Base-by-base conservation (phyloP, 1,140 invertebrate genomes). In the Drosophila erecta region DNA sequence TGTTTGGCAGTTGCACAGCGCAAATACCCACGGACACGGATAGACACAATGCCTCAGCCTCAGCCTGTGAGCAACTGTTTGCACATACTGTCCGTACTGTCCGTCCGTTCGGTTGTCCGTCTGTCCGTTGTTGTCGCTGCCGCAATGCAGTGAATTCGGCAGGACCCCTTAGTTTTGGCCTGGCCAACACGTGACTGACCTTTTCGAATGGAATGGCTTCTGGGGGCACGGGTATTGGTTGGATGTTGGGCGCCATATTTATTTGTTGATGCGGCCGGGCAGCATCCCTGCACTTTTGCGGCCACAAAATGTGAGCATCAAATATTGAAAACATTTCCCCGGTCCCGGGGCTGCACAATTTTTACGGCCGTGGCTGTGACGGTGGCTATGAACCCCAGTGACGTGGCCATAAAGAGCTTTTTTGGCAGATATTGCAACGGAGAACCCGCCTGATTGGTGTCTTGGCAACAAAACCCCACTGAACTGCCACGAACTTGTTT, bases 131-230 rank as follows among this genome's bases (percentile, higher is more conserved):
- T 40, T 41, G 27, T 55, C 27, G 57, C 56, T 71, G 84, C 76
- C 79, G 84, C 84, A 87, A 79, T 87, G 84, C 84, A 89, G 83
- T 89, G 76, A 83, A 83, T 87, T 76, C 65, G 51, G 65, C 70
- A 71, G 58, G 35, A 33, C 12, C 30, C 30, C 58, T 69, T 59
- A 12, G 38, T 50, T 67, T 37, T 65, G 64, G 59, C 60, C 64
- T 43, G 60, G 64, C 50, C 49, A 66, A 67, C 84, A 87, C 84
- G 83, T 87, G 84, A 89, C 83, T 79, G 83, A 43, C 57, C 58
- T 65, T 47, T 47, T 27, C 43, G 46, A n/a, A 3, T 50, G 12
- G 64, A 27, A 15, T 67, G 50, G 20, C 17, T 67, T 47, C 30
- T 35, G 60, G 38, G 60, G 46, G 37, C 1, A n/a, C 24, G 12